Base-by-base conservation (phyloP, 1,140 invertebrate genomes). In the Asobara japonica region DNA sequence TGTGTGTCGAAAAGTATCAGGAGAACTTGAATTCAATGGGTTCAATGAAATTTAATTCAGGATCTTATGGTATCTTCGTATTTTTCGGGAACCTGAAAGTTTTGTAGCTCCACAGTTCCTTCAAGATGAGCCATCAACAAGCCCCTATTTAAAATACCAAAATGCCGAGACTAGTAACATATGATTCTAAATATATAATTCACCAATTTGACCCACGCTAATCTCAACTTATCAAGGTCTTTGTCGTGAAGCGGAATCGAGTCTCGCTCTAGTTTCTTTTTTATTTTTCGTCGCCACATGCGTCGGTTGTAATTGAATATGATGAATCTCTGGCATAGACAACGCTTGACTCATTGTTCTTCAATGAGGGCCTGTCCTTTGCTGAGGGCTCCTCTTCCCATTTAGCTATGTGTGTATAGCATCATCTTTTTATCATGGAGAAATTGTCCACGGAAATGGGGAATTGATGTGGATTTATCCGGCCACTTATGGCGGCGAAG, bases 221-320 rank as follows among this genome's bases (percentile, higher is more conserved):
- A 64, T 70, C 69, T 30, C n/a, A 45, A 70, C 16, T 64, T 64
- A 64, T 70, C 69, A 62, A 70, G 36, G 48, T 64, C 51, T 64
- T 30, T 70, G 29, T 30, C 36, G 41, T 38, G 68, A 29, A 33
- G 16, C 7, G 25, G 27, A 61, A 41, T 20, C 11, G 16, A n/a
- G 16, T 36, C 60, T 62, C 18, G 41, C 41, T 45, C 27, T 36
- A 60, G 36, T 60, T 25, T 36, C 62, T 22, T 38, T 25, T 56
- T 56, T 20, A 18, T 8, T 30, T 29, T 61, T 22, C 56, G 38
- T 25, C 16, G 45, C 13, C 18, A 16, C 41, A 45, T 64, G n/a
- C n/a, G 29, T 33, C 30, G 10, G 41, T 36, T 33, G 64, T 66
- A 66, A 66, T 66, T 18, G 33, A 66, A 66, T 66, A 6, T 18